Evolutionary conservation across 2,113 vertebrate species (phyloP).

Genomic region (Hassar affinis): DNA sequence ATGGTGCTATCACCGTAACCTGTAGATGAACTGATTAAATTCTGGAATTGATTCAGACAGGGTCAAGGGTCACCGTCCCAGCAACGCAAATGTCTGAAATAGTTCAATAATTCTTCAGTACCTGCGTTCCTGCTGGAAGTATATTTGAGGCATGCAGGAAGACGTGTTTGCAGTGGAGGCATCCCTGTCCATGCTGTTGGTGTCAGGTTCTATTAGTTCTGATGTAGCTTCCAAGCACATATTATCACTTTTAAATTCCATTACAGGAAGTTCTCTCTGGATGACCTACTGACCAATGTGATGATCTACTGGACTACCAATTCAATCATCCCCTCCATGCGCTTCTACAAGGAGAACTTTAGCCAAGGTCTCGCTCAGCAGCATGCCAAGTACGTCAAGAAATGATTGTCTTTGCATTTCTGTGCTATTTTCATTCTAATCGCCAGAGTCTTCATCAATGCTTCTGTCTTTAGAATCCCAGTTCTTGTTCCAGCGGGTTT

Average conservation of each 20-base stretch:
- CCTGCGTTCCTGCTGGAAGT: not conserved
- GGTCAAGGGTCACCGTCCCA: not conserved
- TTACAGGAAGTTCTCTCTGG: constrained; percentile 81
- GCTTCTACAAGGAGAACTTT: constrained; percentile 85
- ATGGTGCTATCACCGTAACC: not conserved
- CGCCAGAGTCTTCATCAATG: not conserved
- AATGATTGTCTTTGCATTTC: not conserved
- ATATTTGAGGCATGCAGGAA: not conserved
- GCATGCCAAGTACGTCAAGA: constrained; percentile 60
- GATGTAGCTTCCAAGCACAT: not conserved
- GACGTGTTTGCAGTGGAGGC: not conserved
- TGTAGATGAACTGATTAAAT: not conserved
- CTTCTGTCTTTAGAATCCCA: not conserved
- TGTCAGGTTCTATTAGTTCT: not conserved
- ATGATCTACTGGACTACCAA: constrained; percentile 88
- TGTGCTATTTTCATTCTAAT: not conserved
- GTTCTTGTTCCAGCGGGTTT: constrained; percentile 74
- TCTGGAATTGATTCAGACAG: not conserved
- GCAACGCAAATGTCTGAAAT: not conserved
- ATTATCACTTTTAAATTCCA: not conserved
- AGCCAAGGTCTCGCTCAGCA: constrained; percentile 57
- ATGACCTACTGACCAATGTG: constrained; percentile 86
- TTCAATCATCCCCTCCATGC: constrained; percentile 83
- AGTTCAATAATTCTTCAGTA: too few relatives aligned
- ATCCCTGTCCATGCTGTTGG: too few relatives aligned